Conservation (phyloP, 2,113 vertebrate genomes). For the Toxotes chatareus region DNA sequence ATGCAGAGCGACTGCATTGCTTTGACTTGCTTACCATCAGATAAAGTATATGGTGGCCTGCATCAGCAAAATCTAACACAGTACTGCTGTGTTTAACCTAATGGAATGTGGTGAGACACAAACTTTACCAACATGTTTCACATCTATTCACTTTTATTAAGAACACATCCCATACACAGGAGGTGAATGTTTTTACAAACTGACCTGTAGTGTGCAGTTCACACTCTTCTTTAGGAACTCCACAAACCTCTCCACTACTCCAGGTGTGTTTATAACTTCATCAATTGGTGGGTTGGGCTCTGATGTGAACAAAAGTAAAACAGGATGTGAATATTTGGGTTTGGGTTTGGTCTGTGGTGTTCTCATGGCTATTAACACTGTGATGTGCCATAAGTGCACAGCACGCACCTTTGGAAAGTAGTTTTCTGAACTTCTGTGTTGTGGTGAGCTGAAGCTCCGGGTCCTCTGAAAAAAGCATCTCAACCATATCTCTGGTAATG, state of each 20-base stretch:
- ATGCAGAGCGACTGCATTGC: neutral
- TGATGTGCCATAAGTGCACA: neutral
- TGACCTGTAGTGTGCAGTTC: slow-evolving; percentile 97
- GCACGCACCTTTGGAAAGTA: slow-evolving; percentile 95
- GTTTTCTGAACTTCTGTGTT: slow-evolving; percentile 97
- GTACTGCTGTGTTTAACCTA: neutral
- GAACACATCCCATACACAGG: neutral
- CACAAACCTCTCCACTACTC: slow-evolving; percentile 96
- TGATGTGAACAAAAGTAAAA: slow-evolving; percentile 63
- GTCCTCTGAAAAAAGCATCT: slow-evolving; percentile 98
- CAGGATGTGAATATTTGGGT: neutral
- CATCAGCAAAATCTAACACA: neutral
- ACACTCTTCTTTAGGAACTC: slow-evolving; percentile 95
- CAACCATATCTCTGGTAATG: slow-evolving; percentile 97
- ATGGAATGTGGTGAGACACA: neutral
- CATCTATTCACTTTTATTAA: neutral
- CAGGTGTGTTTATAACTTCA: slow-evolving; percentile 95
- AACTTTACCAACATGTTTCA: neutral
- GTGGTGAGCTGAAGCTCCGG: slow-evolving; percentile 94
- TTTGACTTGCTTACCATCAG: slow-evolving; percentile 1
- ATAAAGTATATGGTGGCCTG: neutral
- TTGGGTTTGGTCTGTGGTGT: neutral
- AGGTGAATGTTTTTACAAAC: slow-evolving; percentile 8
- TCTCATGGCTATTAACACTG: neutral
- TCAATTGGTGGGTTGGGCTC: slow-evolving; percentile 99